Evolutionary conservation across 1,140 invertebrate genomes (phyloP), one percentile per base, ranked within the genome.

Genomic region (Drosophila nikananu): DNA sequence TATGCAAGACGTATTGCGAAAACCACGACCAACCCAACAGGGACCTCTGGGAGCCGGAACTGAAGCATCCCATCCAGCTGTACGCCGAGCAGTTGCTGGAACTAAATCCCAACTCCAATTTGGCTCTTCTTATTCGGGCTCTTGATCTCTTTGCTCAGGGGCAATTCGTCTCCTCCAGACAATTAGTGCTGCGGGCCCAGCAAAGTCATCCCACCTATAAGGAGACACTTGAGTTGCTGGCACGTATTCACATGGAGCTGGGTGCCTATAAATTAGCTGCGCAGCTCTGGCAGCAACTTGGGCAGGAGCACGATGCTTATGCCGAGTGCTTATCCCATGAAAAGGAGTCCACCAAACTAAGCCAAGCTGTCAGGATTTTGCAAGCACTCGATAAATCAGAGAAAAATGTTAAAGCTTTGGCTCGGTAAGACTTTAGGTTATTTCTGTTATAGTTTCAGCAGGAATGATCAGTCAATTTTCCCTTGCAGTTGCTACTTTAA

Each of bases 1-100:
- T 96, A 65, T 96, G 95, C 80, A 94, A 94, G 86, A 91, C 94
- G 2, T 96, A 95, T 81, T 94, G 93, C 39, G 94, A 96, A 76
- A 89, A 94, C 35, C 82, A 94, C 23, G 64, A 92, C 35, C 81
- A 94, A 62, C 21, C 58, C 1, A 19, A 73, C 32, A 66, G 17
- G n/a, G 58, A 58, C 7, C 10, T 35, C 5, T 91, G 80, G 70
- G 44, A 67, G n/a, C 25, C 39, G 3, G 80, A 80, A 15, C 52
- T 91, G 9, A 54, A 61, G 25, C 15, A 52, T 9, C 70, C 83
- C 12, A 94, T 96, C 44, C 93, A 92, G 58, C 41, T 78, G 35
- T 95, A 94, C 75, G 94, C 92, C 63, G 91, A 94, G 37, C 81
- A 83, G 63, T 82, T 95, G 17, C 79, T 94, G 17, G 76, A 93